These are phyloP conservation scores for Turritopsis dohrnii DNA, from an alignment of 30 jellyfish, hydroid and myxozoan genomes.

Conservation along the genomic window DNA sequence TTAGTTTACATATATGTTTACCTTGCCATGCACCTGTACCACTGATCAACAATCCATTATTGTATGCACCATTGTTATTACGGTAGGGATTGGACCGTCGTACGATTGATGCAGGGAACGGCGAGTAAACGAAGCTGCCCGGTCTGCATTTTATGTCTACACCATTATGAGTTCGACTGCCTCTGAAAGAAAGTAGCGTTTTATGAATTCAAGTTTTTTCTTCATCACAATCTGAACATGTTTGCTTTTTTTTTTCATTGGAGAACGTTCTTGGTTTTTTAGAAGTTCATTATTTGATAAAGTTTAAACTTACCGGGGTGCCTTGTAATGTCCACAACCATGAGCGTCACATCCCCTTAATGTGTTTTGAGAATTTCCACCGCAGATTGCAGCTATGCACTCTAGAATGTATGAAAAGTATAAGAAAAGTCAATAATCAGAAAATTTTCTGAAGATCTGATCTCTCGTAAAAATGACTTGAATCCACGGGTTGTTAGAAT, in stretches of 20 bases:
- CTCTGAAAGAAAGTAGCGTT: too few relatives aligned
- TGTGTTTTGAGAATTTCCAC: background rate
- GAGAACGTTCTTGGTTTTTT: too few relatives aligned
- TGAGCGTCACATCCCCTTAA: background rate
- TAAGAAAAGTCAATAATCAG: background rate
- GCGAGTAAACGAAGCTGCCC: background rate
- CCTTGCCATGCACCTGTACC: background rate
- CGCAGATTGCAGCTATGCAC: background rate
- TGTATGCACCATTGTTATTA: background rate
- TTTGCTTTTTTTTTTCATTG: too few relatives aligned
- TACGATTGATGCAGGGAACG: background rate
- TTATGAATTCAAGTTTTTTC: too few relatives aligned
- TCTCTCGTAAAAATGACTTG: background rate
- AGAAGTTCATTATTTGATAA: too few relatives aligned
- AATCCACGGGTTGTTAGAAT: background rate
- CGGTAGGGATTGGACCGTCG: background rate
- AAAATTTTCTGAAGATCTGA: background rate
- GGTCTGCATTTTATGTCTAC: conserved; percentile 1
- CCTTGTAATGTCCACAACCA: background rate
- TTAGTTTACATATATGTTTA: too few relatives aligned
- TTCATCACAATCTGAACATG: background rate
- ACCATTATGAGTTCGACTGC: background rate
- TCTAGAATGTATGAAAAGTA: background rate
- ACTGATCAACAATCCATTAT: background rate
- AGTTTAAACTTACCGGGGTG: background rate